Evolutionary conservation across 1,140 invertebrate genomes (phyloP).

Genomic region (Lordiphosa clarofinis): DNA sequence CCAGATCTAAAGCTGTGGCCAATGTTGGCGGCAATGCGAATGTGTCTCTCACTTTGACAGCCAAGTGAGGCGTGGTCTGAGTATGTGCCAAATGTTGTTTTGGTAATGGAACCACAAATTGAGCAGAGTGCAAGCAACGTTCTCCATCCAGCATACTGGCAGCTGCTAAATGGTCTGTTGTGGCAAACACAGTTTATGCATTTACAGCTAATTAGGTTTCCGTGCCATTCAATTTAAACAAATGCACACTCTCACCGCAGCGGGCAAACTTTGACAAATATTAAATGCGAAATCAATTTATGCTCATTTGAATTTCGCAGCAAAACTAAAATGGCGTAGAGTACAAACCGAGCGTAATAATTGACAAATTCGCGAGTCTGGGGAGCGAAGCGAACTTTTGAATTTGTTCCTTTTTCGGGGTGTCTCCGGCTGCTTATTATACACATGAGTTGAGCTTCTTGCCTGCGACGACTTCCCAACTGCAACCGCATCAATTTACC

Average conservation of each 20-base stretch:
- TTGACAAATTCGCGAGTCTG: slow-evolving; percentile 29
- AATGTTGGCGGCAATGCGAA: slow-evolving; percentile 26
- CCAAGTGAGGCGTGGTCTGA: slow-evolving; percentile 17
- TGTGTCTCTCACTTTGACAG: slow-evolving; percentile 33
- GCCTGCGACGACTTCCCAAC: slow-evolving; percentile 6
- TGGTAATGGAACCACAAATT: slow-evolving; percentile 72
- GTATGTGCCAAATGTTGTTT: slow-evolving; percentile 62
- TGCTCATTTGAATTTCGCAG: slow-evolving; percentile 57
- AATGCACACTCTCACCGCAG: slow-evolving; percentile 15
- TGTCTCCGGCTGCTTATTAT: slow-evolving; percentile 7
- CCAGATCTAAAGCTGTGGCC: slow-evolving; percentile 23
- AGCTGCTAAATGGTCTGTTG: background rate
- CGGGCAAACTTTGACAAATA: background rate
- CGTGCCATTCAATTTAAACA: slow-evolving; percentile 4
- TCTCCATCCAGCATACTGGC: background rate
- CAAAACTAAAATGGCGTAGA: slow-evolving; percentile 46
- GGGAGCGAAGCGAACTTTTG: slow-evolving; percentile 12
- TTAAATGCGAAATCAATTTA: slow-evolving; percentile 36
- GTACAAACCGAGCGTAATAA: slow-evolving; percentile 53
- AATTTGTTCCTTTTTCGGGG: background rate
- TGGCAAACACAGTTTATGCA: slow-evolving; percentile 48
- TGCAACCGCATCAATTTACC: slow-evolving; percentile 31
- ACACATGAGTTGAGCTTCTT: slow-evolving; percentile 14
- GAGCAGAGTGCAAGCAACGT: slow-evolving; percentile 13
- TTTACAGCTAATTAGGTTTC: slow-evolving; percentile 18